Conservation (phyloP, 2,113 vertebrate genomes). For the Dendropsophus ebraccatus region DNA sequence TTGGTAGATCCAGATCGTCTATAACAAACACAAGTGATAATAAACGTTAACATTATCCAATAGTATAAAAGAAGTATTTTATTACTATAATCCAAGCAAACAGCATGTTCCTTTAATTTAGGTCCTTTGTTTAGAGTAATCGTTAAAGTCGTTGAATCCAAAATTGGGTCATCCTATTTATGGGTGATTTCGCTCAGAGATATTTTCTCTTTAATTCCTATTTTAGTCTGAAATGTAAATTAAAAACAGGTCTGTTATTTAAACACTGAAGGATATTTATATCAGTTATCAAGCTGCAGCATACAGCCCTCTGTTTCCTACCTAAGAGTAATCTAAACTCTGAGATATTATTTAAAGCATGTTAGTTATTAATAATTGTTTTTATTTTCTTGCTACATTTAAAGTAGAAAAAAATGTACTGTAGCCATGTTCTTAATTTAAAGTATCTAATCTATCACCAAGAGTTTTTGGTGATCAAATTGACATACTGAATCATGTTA, state of each 20-base stretch:
- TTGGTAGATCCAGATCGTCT: too few relatives aligned
- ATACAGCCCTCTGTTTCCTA: slow-evolving; percentile 7
- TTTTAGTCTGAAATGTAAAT: slow-evolving; percentile 40
- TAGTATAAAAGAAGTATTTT: too few relatives aligned
- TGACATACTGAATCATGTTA: too few relatives aligned
- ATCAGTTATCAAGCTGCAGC: slow-evolving; percentile 22
- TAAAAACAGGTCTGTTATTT: slow-evolving; percentile 39
- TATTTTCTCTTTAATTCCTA: slow-evolving; percentile 43
- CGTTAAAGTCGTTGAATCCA: slow-evolving; percentile 25
- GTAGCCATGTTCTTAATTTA: too few relatives aligned
- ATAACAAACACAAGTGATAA: too few relatives aligned
- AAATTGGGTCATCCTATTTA: slow-evolving; percentile 37
- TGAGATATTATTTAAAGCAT: not conserved
- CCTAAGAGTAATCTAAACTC: slow-evolving; percentile 13
- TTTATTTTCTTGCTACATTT: not conserved
- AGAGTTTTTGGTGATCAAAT: too few relatives aligned
- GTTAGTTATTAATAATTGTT: not conserved
- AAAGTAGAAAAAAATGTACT: too few relatives aligned
- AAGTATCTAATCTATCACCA: too few relatives aligned
- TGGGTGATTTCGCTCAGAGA: slow-evolving; percentile 27
- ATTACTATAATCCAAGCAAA: not conserved
- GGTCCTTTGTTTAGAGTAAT: slow-evolving; percentile 19
- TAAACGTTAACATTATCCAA: too few relatives aligned
- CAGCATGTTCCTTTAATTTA: not conserved
- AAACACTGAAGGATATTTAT: slow-evolving; percentile 38